Evolutionary conservation across 2,888 invertebrate genomes (phyloP).

Genomic region (Nephrotoma guestfalica): DNA sequence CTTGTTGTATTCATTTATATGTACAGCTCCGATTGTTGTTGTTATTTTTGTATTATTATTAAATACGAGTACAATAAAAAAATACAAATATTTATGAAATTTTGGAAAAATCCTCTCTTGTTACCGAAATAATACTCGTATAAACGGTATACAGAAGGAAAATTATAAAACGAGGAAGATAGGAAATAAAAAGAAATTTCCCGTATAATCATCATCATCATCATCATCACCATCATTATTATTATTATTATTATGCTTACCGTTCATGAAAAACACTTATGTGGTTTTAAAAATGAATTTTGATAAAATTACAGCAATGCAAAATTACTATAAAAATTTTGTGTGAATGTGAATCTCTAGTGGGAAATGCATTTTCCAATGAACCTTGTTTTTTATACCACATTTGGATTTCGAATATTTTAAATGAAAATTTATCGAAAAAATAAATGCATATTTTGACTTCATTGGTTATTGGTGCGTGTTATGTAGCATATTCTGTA

Average conservation of each 20-base stretch:
- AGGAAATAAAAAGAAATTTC: not conserved
- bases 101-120: not conserved
- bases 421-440: too few species aligned
- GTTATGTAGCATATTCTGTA: too few species aligned
- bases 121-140: not conserved
- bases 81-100: not conserved
- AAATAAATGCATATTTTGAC: too few species aligned
- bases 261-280: not conserved
- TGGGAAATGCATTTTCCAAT: too few species aligned
- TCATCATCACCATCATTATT: not conserved
- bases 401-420: too few species aligned
- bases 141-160: not conserved
- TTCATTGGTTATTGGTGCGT: too few species aligned
- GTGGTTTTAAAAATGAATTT: too few species aligned
- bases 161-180: not conserved
- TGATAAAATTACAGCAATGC: too few species aligned
- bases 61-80: not conserved
- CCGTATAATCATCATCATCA: not conserved
- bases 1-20: not conserved
- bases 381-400: too few species aligned
- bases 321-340: too few species aligned
- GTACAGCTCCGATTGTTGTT: not conserved
- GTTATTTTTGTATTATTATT: not conserved
- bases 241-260: not conserved
- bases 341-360: too few species aligned